Conservation (phyloP, 2,888 invertebrate species). For the Meteorus cinctellus region DNA sequence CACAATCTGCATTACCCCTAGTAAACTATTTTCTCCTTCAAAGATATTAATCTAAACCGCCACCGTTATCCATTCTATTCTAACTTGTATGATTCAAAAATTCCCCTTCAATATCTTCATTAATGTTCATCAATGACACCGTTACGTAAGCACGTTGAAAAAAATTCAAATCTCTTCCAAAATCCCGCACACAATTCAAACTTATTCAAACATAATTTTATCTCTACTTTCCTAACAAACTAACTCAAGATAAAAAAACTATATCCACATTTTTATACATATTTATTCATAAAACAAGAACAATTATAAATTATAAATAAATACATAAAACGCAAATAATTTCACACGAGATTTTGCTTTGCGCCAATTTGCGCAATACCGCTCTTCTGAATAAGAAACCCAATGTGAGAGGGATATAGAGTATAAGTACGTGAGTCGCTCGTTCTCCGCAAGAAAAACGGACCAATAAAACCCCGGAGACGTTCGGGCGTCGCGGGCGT, state of each 20-base stretch:
- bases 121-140: too few species aligned
- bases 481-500: slow-evolving; percentile 72
- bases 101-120: too few species aligned
- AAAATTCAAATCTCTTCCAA: background rate
- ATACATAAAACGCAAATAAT: background rate
- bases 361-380: slow-evolving; percentile 34
- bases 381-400: slow-evolving; percentile 8
- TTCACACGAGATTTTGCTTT: slow-evolving; percentile 2
- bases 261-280: too few species aligned
- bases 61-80: background rate
- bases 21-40: background rate
- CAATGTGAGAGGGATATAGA: slow-evolving; percentile 13
- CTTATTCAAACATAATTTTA: background rate
- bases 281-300: background rate
- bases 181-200: background rate
- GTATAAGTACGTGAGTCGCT: slow-evolving; percentile 12
- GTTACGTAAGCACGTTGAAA: background rate
- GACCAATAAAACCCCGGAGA: slow-evolving; percentile 66
- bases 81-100: background rate
- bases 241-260: too few species aligned
- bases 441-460: slow-evolving; percentile 43
- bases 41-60: background rate
- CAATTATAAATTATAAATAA: background rate
- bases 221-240: background rate
- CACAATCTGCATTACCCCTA: background rate